Evolutionary conservation across 2,113 vertebrate species (phyloP).

Genomic region (Silurus asotus): DNA sequence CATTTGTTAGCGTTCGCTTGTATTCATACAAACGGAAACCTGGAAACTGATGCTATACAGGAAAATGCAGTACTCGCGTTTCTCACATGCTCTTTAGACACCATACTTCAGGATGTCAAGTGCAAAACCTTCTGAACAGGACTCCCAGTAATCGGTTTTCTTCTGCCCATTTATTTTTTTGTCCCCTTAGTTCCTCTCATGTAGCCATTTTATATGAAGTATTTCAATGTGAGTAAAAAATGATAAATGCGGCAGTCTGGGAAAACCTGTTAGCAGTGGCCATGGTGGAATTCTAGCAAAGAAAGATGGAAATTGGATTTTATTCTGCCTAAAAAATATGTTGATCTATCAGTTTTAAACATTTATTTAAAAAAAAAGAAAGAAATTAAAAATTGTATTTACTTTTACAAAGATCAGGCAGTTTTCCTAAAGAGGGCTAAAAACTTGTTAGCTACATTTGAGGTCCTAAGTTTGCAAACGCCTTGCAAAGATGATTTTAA

Average conservation of each 20-base stretch:
- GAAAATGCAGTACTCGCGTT: slow-evolving; percentile 22
- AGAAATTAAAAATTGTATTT: too few species aligned
- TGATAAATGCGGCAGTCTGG: background rate
- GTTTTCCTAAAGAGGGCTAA: too few species aligned
- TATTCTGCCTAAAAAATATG: background rate
- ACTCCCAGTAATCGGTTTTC: slow-evolving; percentile 57
- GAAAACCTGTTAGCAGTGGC: background rate
- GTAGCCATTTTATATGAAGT: slow-evolving; percentile 71
- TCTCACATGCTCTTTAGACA: background rate
- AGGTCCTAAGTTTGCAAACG: too few species aligned
- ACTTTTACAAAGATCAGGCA: too few species aligned
- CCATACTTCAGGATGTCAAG: slow-evolving; percentile 51
- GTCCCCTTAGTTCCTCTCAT: slow-evolving; percentile 61
- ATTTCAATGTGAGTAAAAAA: slow-evolving; percentile 64
- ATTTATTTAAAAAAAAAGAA: too few species aligned
- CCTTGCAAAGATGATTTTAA: too few species aligned
- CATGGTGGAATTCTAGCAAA: background rate
- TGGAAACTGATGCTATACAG: slow-evolving; percentile 22
- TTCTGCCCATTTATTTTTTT: slow-evolving; percentile 30
- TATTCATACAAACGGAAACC: background rate
- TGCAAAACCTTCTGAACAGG: slow-evolving; percentile 62
- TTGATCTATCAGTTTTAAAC: too few species aligned
- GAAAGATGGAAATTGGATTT: background rate
- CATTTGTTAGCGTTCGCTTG: slow-evolving; percentile 7
- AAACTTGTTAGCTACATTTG: too few species aligned